Conservation (phyloP, 2,888 invertebrate genomes). For the Tipula vernalis region DNA sequence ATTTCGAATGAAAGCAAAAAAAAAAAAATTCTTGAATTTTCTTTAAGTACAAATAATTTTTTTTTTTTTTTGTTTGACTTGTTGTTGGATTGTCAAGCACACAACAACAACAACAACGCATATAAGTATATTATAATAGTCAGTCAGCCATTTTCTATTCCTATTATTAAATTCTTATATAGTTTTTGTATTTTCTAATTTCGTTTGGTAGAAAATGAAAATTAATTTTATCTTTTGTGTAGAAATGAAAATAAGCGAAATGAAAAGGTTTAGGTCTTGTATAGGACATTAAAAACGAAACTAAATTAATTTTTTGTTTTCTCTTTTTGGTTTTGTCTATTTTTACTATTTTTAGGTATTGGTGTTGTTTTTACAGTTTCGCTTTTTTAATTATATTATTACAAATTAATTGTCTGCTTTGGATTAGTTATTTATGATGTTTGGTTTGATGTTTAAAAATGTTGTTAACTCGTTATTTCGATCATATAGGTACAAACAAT, state of each 20-base stretch:
- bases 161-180: background rate
- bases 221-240: background rate
- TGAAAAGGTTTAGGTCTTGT: background rate
- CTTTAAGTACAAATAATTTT: slow-evolving; percentile 4
- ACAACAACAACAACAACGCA: background rate
- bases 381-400: background rate
- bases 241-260: background rate
- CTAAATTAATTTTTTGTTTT: background rate
- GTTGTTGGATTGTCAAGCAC: background rate
- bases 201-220: background rate
- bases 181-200: background rate
- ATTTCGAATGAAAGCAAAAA: background rate
- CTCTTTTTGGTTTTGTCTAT: background rate
- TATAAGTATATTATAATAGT: background rate
- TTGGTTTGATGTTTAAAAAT: background rate
- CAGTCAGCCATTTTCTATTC: background rate
- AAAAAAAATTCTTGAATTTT: background rate
- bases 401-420: background rate
- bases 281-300: background rate
- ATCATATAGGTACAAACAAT: background rate
- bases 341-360: background rate
- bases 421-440: background rate
- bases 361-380: background rate
- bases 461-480: background rate
- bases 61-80: background rate